These are phyloP conservation scores for Tauraco hartlaubi DNA, from an alignment of 2,797 vertebrate genomes.

Conservation along the genomic window DNA sequence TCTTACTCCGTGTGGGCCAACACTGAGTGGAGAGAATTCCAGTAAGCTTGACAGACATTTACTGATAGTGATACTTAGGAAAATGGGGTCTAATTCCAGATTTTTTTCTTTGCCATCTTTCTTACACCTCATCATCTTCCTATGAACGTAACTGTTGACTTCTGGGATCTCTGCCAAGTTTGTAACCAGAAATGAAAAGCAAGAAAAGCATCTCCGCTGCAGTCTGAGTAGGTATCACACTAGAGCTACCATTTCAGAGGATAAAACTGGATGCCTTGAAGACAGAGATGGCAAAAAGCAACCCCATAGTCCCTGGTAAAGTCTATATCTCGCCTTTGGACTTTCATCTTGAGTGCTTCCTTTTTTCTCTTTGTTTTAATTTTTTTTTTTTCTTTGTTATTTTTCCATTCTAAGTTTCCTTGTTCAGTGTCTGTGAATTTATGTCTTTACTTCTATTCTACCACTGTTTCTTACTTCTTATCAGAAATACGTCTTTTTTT, in stretches of 20 bases:
- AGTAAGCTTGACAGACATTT: background rate
- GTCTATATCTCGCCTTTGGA: background rate
- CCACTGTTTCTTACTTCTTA: background rate
- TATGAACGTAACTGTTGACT: background rate
- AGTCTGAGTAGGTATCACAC: background rate
- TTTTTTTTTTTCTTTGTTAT: too few species aligned
- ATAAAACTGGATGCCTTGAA: background rate
- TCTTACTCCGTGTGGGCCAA: background rate
- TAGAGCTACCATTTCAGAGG: background rate
- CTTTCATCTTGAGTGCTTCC: rapidly evolving
- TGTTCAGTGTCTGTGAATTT: background rate
- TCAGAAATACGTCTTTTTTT: background rate
- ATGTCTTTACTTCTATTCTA: background rate
- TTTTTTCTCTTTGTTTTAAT: too few species aligned
- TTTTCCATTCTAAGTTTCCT: background rate
- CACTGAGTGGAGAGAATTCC: background rate
- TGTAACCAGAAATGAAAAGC: background rate
- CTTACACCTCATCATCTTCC: background rate
- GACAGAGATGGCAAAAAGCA: background rate
- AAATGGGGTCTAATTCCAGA: background rate
- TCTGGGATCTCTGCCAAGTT: background rate
- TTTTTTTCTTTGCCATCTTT: background rate
- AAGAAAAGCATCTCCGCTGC: background rate
- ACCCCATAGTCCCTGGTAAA: background rate
- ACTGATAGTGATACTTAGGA: background rate